Evolutionary conservation across 1,140 invertebrate species (phyloP).

Genomic region (Neoseiulus cucumeris): DNA sequence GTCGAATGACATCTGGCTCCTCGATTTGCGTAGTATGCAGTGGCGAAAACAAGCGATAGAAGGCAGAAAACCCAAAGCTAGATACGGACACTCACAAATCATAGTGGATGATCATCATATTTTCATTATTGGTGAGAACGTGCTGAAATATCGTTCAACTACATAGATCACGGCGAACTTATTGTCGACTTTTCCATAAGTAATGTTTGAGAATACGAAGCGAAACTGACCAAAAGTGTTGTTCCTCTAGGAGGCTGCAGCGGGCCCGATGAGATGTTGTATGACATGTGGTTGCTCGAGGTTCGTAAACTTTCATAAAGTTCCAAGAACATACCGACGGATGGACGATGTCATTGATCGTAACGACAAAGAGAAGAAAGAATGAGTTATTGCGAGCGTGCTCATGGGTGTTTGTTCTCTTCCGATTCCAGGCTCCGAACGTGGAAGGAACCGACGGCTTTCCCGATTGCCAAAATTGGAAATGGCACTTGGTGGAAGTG

Average conservation of each 20-base stretch:
- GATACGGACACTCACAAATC: conserved; percentile 71
- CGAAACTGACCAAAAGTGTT: background rate
- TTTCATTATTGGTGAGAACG: conserved; percentile 32
- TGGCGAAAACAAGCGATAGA: conserved; percentile 54
- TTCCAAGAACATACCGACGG: no score
- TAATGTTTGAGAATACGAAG: no score
- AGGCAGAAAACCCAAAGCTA: conserved; percentile 45
- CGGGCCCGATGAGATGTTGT: conserved; percentile 7
- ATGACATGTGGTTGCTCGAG: conserved; percentile 2
- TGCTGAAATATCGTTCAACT: no score
- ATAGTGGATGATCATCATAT: conserved; percentile 29
- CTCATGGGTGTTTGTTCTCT: no score
- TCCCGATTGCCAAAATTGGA: background rate
- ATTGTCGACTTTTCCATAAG: no score
- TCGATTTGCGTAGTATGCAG: conserved; percentile 48
- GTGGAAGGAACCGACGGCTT: no score
- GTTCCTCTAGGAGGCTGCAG: background rate
- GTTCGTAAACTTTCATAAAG: no score
- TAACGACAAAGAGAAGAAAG: no score
- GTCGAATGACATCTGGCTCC: conserved; percentile 72
- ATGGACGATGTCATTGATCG: no score
- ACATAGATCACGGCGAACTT: no score
- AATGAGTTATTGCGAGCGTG: no score
- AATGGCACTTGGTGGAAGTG: background rate
- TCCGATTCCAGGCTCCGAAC: no score